Percentiles rank a stretch among this genome's conserved stretches.
Conservation (phyloP, 2,113 vertebrate genomes). For the Prionailurus viverrinus region DNA sequence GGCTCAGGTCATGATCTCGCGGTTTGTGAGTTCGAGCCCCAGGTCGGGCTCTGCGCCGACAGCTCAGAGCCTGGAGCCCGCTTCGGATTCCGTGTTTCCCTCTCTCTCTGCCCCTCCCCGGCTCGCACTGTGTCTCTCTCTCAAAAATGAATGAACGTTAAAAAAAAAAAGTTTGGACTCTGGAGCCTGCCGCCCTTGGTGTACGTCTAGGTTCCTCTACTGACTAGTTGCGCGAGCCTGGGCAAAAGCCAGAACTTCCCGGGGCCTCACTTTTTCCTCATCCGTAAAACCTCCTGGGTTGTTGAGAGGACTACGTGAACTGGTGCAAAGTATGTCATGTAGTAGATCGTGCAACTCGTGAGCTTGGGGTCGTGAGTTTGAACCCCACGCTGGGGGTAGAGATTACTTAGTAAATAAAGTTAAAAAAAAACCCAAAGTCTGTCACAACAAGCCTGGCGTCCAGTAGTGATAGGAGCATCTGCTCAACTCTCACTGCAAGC, state of each 20-base stretch:
- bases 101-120: no score
- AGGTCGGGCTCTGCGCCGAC: no score
- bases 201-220: neutral
- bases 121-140: no score
- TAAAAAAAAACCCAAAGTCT: neutral
- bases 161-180: neutral
- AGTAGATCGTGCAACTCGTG: neutral
- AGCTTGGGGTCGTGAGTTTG: neutral
- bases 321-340: neutral
- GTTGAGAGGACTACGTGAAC: neutral
- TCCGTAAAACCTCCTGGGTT: neutral
- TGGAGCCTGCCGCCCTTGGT: neutral
- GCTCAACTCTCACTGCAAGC: neutral
- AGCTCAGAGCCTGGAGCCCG: no score
- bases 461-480: neutral
- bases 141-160: no score
- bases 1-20: no score
- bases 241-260: neutral
- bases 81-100: no score
- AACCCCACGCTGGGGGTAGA: neutral
- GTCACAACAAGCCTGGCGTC: neutral
- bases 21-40: no score
- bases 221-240: neutral
- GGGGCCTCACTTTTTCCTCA: constrained; percentile 7
- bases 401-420: neutral